Evolutionary conservation across 2,888 invertebrate genomes (phyloP).

Genomic region (Lasioglossum villosulum): DNA sequence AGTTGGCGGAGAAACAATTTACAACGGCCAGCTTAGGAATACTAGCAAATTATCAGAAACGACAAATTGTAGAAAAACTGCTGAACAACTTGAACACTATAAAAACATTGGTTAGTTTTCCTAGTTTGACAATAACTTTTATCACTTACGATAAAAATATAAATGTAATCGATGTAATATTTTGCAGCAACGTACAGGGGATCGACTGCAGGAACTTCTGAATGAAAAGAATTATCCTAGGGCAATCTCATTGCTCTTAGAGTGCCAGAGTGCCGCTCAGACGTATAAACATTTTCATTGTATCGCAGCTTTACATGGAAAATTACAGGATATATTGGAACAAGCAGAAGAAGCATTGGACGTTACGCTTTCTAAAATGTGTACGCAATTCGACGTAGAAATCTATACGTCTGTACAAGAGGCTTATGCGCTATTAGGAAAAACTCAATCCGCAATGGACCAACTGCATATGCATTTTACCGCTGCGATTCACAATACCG

Average conservation of each 20-base stretch:
- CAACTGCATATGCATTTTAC: slow-evolving; percentile 98
- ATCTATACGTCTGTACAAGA: slow-evolving; percentile 93
- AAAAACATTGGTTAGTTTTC: slow-evolving; percentile 89
- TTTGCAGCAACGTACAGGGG: slow-evolving; percentile 91
- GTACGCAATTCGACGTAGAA: slow-evolving; percentile 86
- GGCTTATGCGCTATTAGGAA: slow-evolving; percentile 95
- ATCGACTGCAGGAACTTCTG: slow-evolving; percentile 92
- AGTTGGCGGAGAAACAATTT: slow-evolving; percentile 92
- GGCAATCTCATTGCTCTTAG: slow-evolving; percentile 95
- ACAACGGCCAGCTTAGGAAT: slow-evolving; percentile 95
- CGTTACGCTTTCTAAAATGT: slow-evolving; percentile 92
- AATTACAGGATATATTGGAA: slow-evolving; percentile 95
- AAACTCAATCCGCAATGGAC: slow-evolving; percentile 96
- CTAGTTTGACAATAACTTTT: neutral
- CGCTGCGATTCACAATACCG: slow-evolving; percentile 94
- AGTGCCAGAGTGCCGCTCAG: slow-evolving; percentile 94
- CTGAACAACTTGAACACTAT: slow-evolving; percentile 92
- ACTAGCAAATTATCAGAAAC: slow-evolving; percentile 95
- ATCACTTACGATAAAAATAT: neutral
- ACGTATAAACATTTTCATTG: slow-evolving; percentile 96
- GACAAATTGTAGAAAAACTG: slow-evolving; percentile 92
- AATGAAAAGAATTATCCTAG: slow-evolving; percentile 94
- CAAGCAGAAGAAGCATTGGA: slow-evolving; percentile 97
- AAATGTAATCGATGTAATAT: neutral
- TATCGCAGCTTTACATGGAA: slow-evolving; percentile 93